A percentile compares a stretch with the other conserved stretches of the same genome.
phyloP scores from a whole-genome alignment of 2,797 vertebrate genomes.

The Ataeniobius toweri region DNA sequence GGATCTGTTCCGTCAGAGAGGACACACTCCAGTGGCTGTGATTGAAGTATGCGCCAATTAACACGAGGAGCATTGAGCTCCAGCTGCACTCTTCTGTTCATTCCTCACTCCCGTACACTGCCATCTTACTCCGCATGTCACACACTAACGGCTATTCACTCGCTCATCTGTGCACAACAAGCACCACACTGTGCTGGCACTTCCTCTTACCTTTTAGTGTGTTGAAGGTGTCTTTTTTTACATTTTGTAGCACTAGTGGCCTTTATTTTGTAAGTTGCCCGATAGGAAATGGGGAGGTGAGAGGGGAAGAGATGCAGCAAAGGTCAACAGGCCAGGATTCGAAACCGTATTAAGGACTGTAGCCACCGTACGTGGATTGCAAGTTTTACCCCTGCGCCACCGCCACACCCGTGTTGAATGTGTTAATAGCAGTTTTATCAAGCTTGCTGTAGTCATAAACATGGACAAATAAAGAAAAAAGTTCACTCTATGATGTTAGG shows the following conservation, averaged over 20 bases:
- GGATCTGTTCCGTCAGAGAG: slow-evolving; percentile 77
- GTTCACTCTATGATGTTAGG: slow-evolving; percentile 38
- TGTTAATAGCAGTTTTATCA: slow-evolving; percentile 45
- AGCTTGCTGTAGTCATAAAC: slow-evolving; percentile 39
- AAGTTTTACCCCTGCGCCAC: too few species aligned
- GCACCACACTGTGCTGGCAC: slow-evolving; percentile 49
- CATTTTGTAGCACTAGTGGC: too few species aligned
- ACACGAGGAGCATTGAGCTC: slow-evolving; percentile 77
- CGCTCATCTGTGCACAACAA: slow-evolving; percentile 43
- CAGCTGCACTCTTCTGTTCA: slow-evolving; percentile 78
- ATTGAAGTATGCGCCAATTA: slow-evolving; percentile 82
- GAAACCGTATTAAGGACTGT: too few species aligned
- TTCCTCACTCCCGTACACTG: slow-evolving; percentile 66
- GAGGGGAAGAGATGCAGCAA: too few species aligned
- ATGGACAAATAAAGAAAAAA: slow-evolving; percentile 29
- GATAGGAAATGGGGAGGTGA: too few species aligned
- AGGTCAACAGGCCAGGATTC: too few species aligned
- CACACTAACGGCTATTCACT: slow-evolving; percentile 36
- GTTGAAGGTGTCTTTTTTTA: neutral
- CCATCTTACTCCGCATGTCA: slow-evolving; percentile 58
- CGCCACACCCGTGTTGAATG: slow-evolving; percentile 14
- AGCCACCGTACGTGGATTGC: too few species aligned
- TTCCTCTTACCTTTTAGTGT: slow-evolving; percentile 63
- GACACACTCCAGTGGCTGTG: slow-evolving; percentile 79
- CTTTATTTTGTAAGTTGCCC: too few species aligned